A percentile compares a stretch with the other conserved stretches of the same genome.
phyloP scores from a whole-genome alignment of 1,140 invertebrate genomes.

The Drosophila sucinea region DNA sequence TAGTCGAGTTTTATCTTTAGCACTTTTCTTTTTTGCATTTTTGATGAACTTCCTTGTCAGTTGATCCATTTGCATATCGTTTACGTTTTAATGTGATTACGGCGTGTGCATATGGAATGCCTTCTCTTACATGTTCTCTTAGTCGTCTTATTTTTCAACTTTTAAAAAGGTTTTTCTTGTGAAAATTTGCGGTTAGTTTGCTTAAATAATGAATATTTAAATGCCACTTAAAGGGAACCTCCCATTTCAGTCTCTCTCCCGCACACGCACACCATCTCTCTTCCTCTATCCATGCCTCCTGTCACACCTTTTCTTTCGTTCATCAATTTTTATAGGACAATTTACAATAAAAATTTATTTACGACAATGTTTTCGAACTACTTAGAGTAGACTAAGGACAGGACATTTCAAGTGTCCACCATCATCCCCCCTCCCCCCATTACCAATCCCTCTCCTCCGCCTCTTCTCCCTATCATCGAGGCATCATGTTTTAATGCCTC shows the following conservation, averaged over 20 bases:
- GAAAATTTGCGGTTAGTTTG: slow-evolving; percentile 50
- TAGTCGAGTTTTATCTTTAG: slow-evolving; percentile 13
- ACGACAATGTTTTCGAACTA: slow-evolving; percentile 74
- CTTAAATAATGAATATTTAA: slow-evolving; percentile 62
- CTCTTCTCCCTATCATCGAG: slow-evolving; percentile 18
- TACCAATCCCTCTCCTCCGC: slow-evolving; percentile 21
- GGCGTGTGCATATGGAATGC: slow-evolving; percentile 78
- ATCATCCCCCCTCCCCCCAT: slow-evolving; percentile 17
- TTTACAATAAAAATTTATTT: slow-evolving; percentile 79
- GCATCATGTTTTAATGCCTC: slow-evolving; percentile 67
- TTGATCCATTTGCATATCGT: slow-evolving; percentile 80
- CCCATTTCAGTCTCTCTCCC: slow-evolving; percentile 11
- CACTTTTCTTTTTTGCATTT: slow-evolving; percentile 50
- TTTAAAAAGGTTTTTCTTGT: slow-evolving; percentile 56
- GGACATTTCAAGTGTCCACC: slow-evolving; percentile 48
- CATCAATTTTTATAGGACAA: slow-evolving; percentile 54
- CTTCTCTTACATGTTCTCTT: slow-evolving; percentile 22
- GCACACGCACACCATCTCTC: slow-evolving; percentile 25
- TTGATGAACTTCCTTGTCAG: slow-evolving; percentile 78
- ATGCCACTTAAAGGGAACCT: slow-evolving; percentile 43
- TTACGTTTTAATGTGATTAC: slow-evolving; percentile 82
- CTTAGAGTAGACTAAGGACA: slow-evolving; percentile 36
- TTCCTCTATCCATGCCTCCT: not conserved
- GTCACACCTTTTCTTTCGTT: slow-evolving; percentile 50
- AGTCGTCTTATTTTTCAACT: slow-evolving; percentile 37